phyloP scores from a whole-genome alignment of 2,113 vertebrate species.

The Atlantisia rogersi region DNA sequence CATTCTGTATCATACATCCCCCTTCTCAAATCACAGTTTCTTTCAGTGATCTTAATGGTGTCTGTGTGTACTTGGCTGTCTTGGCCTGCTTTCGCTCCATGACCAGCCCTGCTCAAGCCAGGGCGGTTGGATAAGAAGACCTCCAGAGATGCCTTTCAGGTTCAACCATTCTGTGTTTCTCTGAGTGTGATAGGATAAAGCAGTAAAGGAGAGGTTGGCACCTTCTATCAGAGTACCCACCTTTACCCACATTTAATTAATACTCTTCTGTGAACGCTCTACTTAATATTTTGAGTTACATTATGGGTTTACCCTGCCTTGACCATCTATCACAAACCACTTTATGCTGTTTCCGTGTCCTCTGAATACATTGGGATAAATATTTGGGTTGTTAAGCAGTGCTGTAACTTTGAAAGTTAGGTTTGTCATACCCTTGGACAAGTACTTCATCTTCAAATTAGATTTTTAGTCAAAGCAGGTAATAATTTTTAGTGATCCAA shows the following conservation, averaged over 20 bases:
- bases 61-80: background rate
- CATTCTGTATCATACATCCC: background rate
- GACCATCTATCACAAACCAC: fast-evolving
- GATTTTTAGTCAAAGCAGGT: background rate
- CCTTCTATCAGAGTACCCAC: background rate
- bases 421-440: background rate
- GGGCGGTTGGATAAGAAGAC: background rate
- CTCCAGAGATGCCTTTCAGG: background rate
- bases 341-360: background rate
- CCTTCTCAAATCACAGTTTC: background rate
- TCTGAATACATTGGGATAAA: background rate
- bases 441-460: background rate
- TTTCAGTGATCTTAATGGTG: background rate
- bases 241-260: background rate
- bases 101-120: background rate
- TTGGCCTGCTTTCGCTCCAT: background rate
- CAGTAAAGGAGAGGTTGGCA: background rate
- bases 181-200: background rate
- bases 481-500: background rate
- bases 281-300: background rate
- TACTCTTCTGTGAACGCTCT: background rate
- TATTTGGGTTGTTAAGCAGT: background rate
- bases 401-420: background rate
- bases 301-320: background rate
- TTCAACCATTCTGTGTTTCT: background rate